Evolutionary conservation across 1,140 invertebrate genomes (phyloP), one percentile per base, ranked within the genome.

Genomic region (Lucilia sericata): DNA sequence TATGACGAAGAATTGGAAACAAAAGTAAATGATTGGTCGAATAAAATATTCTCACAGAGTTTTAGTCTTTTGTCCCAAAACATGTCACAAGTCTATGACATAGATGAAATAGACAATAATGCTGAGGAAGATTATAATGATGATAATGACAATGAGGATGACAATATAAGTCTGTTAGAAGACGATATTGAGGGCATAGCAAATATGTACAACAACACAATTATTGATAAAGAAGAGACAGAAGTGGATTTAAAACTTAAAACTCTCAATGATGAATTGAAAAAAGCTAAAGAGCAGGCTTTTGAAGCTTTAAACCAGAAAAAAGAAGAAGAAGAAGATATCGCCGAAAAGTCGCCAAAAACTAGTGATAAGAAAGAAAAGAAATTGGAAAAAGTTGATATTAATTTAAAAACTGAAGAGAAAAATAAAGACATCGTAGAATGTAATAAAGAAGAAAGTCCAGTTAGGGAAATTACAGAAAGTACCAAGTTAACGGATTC

Each of bases 11-110:
- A 88, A 1, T 82, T 88, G 0, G 85, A 87, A 17, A 83, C 82
- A 42, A 89, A 88, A 80, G 87, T 89, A 7, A 83, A 86, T 0
- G 86, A 85, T 75, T 90, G 89, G 89, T 88, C 89, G 12, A 86
- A 83, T 8, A 90, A 87, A 74, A 82, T 90, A 36, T 85, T 89
- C 5, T 88, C 87, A 25, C 83, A 85, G 42, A 84, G 74, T 21
- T 80, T 80, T 49, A 80, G 21, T 25, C 76, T 51, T n/a, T 1
- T 42, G 42, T 78, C 65, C 42, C 42, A 42, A 19, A 84, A 84
- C 65, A 82, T 83, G 81, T 85, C 85, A 10, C 85, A 85, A 55
- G 78, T 85, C 9, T 83, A 82, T 75, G 80, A 82, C 5, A 10
- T 36, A 47, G 3, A 74, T 47, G 47, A 25, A 42, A 7, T 12